These are phyloP conservation scores for Copidosoma floridanum DNA, from an alignment of 1,140 invertebrate genomes.

Conservation along the genomic window DNA sequence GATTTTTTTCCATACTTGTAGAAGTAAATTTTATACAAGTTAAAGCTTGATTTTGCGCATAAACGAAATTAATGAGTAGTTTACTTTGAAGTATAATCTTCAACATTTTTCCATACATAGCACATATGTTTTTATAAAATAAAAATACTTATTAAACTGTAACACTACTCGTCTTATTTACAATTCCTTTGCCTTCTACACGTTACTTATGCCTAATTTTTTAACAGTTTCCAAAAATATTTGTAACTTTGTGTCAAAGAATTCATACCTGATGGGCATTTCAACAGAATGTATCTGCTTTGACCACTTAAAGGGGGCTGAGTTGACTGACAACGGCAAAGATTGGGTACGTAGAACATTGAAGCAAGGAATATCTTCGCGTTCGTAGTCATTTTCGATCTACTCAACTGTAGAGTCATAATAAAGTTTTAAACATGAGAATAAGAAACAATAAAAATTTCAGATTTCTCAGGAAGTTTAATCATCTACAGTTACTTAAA, in stretches of 20 bases:
- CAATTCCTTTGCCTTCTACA: conserved; percentile 47
- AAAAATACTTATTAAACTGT: neutral
- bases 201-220: conserved; percentile 72
- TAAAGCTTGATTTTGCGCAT: neutral
- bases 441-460: conserved; percentile 1
- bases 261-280: conserved; percentile 97
- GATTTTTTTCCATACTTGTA: neutral
- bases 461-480: neutral
- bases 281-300: conserved; percentile 98
- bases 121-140: conserved; percentile 1
- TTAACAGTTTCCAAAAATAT: conserved; percentile 83
- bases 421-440: conserved; percentile 79
- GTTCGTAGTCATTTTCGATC: conserved; percentile 90
- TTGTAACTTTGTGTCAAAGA: conserved; percentile 93
- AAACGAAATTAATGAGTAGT: conserved; percentile 2
- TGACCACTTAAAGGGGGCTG: conserved; percentile 93
- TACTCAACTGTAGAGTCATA: conserved; percentile 78
- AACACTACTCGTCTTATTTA: conserved; percentile 1
- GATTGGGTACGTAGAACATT: conserved; percentile 90
- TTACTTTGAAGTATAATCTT: too few relatives aligned
- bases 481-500: too few relatives aligned
- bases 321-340: conserved; percentile 97
- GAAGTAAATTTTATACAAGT: neutral
- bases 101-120: neutral
- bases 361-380: conserved; percentile 95